Conservation (phyloP, 2,113 vertebrate species). For the Petroica traversi region DNA sequence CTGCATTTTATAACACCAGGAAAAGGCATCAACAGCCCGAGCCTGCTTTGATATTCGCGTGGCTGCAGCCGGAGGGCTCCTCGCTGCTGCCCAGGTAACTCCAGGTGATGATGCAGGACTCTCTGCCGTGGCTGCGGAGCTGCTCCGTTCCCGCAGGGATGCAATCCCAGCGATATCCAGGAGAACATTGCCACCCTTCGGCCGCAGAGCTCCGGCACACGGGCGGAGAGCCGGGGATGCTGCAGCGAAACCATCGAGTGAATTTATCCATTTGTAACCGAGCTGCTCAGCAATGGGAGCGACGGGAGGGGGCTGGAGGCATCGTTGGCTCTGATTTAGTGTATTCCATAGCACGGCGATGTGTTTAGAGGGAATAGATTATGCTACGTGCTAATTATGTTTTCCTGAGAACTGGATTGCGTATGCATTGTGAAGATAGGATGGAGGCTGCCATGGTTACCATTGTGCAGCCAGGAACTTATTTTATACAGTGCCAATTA, state of each 20-base stretch:
- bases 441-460: conserved; percentile 75
- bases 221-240: background rate
- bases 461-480: conserved; percentile 65
- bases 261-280: background rate
- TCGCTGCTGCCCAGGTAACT: too few species aligned
- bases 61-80: conserved; percentile 31
- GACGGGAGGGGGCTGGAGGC: background rate
- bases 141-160: background rate
- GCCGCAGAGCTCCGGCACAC: background rate
- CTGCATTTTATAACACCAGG: too few species aligned
- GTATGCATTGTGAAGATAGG: conserved; percentile 67
- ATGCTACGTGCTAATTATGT: conserved; percentile 62
- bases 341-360: conserved; percentile 4
- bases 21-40: too few species aligned
- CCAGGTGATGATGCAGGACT: conserved; percentile 55
- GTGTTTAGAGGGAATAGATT: conserved; percentile 48
- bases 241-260: background rate
- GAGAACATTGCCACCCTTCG: conserved; percentile 79
- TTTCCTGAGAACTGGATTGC: conserved; percentile 64
- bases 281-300: background rate
- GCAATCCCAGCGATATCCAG: conserved; percentile 3
- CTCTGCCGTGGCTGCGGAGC: conserved; percentile 33
- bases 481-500: conserved; percentile 70
- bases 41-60: conserved; percentile 48
- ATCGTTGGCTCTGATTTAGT: conserved; percentile 12